Conservation (phyloP, 2,113 vertebrate genomes). For the Mastomys natalensis region DNA sequence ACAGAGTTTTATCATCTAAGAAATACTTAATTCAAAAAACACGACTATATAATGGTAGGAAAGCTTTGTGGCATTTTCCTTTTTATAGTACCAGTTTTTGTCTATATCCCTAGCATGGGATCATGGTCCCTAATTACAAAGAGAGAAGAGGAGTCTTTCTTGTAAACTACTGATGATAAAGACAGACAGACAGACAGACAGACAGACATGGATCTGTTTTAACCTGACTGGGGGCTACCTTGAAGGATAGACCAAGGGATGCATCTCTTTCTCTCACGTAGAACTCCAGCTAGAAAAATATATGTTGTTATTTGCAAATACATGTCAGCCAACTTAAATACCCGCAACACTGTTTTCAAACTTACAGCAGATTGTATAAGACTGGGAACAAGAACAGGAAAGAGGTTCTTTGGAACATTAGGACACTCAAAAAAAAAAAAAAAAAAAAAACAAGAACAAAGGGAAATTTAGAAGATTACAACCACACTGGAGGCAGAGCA, state of each 20-base stretch:
- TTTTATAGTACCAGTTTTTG: background rate
- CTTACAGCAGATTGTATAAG: constrained; percentile 9
- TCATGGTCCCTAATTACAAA: background rate
- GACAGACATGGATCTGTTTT: background rate
- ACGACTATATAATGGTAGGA: background rate
- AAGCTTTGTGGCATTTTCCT: background rate
- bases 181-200: background rate
- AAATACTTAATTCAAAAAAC: constrained; percentile 26
- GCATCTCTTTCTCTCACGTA: constrained; percentile 7
- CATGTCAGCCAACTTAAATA: constrained; percentile 22
- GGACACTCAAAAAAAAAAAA: constrained; percentile 25
- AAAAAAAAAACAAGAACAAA: background rate
- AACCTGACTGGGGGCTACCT: background rate
- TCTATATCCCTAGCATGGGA: background rate
- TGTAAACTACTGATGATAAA: background rate
- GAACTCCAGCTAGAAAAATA: background rate
- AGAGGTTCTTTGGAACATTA: constrained; percentile 43
- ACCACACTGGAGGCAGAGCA: background rate
- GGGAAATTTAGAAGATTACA: constrained; percentile 5
- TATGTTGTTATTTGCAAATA: constrained; percentile 17
- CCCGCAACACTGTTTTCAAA: constrained; percentile 23
- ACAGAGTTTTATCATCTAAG: background rate
- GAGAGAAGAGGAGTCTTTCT: background rate
- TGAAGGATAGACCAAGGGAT: background rate
- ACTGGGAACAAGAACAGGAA: background rate